Conservation (phyloP, 2,888 invertebrate species). For the Xestia ashworthii region DNA sequence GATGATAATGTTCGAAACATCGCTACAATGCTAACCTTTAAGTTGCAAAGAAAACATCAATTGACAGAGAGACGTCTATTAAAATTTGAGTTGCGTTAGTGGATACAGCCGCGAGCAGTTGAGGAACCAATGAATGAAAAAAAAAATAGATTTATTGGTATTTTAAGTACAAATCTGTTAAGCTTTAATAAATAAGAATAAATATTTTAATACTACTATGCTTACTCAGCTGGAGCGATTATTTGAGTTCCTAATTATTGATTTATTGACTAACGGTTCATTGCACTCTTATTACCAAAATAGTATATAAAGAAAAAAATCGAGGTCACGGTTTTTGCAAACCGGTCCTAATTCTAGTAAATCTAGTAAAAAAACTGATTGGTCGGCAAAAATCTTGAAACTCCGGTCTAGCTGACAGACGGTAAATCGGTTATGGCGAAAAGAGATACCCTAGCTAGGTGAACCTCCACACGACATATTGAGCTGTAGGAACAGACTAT, state of each 20-base stretch:
- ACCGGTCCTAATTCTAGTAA: slow-evolving; percentile 16
- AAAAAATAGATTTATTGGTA: no score
- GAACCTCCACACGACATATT: background rate
- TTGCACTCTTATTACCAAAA: slow-evolving; percentile 15
- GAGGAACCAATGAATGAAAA: background rate
- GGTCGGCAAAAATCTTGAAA: background rate
- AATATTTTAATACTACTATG: background rate
- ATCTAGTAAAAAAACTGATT: background rate
- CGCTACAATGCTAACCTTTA: background rate
- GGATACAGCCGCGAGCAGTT: background rate
- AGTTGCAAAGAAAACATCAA: background rate
- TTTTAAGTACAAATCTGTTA: no score
- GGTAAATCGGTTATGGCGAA: no score
- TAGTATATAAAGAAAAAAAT: slow-evolving; percentile 1
- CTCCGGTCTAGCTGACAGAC: background rate
- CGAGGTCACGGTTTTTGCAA: background rate
- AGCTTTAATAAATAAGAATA: background rate
- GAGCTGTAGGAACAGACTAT: background rate
- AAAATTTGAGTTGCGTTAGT: background rate
- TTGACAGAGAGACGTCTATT: background rate
- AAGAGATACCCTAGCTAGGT: background rate
- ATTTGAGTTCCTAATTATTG: background rate
- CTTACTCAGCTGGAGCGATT: background rate
- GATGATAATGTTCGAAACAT: background rate
- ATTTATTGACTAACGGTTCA: slow-evolving; percentile 19